These are phyloP conservation scores for Proteles cristata DNA, from an alignment of 2,113 vertebrate species.

Conservation along the genomic window DNA sequence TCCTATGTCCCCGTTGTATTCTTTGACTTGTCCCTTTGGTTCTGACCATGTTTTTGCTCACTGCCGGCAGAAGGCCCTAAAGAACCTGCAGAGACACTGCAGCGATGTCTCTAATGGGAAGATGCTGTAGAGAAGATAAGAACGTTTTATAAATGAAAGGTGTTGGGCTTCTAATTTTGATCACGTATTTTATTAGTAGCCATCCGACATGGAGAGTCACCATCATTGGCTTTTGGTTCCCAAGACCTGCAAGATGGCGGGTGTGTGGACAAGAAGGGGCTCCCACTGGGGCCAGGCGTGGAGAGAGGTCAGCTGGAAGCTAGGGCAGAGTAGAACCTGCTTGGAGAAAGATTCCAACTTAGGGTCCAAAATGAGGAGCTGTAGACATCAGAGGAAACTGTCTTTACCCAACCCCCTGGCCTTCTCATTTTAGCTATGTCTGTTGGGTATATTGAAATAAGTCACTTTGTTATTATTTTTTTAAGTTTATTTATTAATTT, in stretches of 20 bases:
- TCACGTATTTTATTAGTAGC: neutral
- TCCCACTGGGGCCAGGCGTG: fast-evolving
- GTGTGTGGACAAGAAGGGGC: neutral
- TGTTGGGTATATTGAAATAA: neutral
- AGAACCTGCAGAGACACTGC: neutral
- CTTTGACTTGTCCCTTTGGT: neutral
- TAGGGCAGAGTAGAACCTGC: neutral
- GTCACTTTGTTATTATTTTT: neutral
- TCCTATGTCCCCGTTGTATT: neutral
- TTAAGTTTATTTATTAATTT: too few species aligned
- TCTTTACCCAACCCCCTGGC: neutral
- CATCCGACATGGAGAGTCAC: neutral
- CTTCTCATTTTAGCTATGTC: neutral
- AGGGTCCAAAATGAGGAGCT: neutral
- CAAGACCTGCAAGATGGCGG: neutral
- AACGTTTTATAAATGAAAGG: neutral
- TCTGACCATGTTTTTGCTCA: neutral
- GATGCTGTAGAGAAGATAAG: neutral
- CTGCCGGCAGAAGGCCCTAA: neutral
- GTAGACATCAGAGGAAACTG: neutral
- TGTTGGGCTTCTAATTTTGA: neutral
- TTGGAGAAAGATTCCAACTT: neutral
- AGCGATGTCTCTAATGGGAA: neutral
- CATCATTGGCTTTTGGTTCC: neutral
- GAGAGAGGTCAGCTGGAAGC: neutral